A percentile compares a stretch with the other conserved stretches of the same genome.
Evolutionary conservation across 2,113 vertebrate species (phyloP).

Genomic region (Gadus macrocephalus): DNA sequence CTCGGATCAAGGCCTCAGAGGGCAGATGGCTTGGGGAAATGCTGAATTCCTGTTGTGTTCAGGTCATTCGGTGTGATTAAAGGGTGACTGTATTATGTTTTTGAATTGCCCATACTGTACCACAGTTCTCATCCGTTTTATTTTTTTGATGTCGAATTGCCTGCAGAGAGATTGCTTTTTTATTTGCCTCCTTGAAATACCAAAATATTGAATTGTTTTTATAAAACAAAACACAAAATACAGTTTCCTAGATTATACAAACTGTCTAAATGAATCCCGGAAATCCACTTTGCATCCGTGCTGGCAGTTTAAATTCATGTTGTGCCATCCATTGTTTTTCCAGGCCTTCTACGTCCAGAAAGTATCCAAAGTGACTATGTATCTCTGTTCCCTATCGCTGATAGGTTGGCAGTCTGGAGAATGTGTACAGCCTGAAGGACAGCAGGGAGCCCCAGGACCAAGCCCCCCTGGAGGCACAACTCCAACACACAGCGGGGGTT

Average conservation of each 20-base stretch:
- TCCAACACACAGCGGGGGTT: constrained; percentile 42
- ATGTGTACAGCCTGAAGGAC: constrained; percentile 55
- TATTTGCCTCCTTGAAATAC: background rate
- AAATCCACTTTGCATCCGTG: background rate
- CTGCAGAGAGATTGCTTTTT: background rate
- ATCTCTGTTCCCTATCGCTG: background rate
- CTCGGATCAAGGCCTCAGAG: constrained; percentile 50
- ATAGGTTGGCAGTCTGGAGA: constrained; percentile 61
- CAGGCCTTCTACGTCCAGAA: too few species aligned
- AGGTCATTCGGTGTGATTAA: constrained; percentile 37
- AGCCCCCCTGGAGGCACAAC: constrained; percentile 43
- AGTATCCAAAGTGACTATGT: too few species aligned
- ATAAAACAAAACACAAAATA: background rate
- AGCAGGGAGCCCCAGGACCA: constrained; percentile 58
- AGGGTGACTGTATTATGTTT: constrained; percentile 34
- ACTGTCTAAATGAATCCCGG: background rate
- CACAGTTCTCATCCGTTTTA: constrained; percentile 5
- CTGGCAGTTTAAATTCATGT: background rate
- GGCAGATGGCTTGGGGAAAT: constrained; percentile 57
- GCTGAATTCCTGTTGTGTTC: constrained; percentile 37
- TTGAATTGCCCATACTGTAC: constrained; percentile 22
- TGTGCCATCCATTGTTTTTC: background rate
- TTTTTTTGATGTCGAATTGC: constrained; percentile 15
- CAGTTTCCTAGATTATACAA: background rate
- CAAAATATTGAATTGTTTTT: background rate